phyloP scores from a whole-genome alignment of 2,113 vertebrate species.

The Telmatochromis bifrenatus region DNA sequence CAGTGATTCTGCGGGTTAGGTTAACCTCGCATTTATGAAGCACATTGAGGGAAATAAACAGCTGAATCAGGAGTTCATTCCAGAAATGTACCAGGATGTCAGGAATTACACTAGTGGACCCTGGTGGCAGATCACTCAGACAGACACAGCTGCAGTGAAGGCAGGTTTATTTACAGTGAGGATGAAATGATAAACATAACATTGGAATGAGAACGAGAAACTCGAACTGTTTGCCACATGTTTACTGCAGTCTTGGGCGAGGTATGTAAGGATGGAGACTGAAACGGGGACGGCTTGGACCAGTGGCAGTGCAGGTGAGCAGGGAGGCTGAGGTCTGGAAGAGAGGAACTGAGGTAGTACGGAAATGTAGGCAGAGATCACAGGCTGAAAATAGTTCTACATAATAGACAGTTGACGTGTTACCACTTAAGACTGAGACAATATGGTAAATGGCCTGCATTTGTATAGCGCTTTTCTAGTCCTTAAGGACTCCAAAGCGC shows the following conservation, averaged over 20 bases:
- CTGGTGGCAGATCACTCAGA: neutral
- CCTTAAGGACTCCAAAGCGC: no score
- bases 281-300: neutral
- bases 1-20: neutral
- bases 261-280: neutral
- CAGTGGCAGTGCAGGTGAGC: neutral
- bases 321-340: neutral
- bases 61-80: neutral
- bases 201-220: neutral
- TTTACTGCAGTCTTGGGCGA: neutral
- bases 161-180: neutral
- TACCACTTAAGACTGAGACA: neutral
- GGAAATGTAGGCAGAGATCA: neutral
- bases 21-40: neutral
- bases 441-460: neutral
- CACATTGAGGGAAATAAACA: neutral
- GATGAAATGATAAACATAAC: neutral
- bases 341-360: neutral
- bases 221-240: neutral
- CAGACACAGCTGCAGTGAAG: neutral
- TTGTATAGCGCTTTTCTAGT: no score
- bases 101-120: neutral
- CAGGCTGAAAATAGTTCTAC: neutral
- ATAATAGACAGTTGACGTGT: neutral
- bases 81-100: neutral